Evolutionary conservation across 1,140 invertebrate species (phyloP).

Genomic region (Teleogryllus occipitalis): DNA sequence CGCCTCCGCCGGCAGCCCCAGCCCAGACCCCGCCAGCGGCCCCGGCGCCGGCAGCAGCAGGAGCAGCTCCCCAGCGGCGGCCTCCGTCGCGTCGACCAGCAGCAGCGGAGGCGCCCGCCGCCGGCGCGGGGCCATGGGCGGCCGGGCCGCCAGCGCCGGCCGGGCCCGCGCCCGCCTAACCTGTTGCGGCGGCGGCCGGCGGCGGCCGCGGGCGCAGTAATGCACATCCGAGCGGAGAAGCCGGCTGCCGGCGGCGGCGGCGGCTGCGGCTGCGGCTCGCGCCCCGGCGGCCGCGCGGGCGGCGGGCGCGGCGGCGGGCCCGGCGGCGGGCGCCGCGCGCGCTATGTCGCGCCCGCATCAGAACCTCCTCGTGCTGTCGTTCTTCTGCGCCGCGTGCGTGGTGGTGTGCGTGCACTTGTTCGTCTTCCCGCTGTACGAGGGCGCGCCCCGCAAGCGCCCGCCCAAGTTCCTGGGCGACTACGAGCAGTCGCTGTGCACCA

Average conservation of each 20-base stretch:
- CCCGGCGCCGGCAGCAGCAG: no score
- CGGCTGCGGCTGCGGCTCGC: not conserved
- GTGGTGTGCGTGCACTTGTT: conserved; percentile 52
- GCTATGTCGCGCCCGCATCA: conserved; percentile 33
- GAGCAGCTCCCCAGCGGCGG: no score
- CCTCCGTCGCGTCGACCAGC: no score
- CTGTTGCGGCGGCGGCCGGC: not conserved
- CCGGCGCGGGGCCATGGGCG: not conserved
- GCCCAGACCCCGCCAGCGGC: not conserved
- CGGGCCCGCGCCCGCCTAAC: not conserved
- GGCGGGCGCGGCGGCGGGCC: no score
- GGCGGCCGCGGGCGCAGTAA: not conserved
- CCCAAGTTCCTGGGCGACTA: conserved; percentile 29
- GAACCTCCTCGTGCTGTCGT: conserved; percentile 49
- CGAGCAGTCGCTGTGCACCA: conserved; percentile 45
- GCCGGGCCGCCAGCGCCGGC: no score
- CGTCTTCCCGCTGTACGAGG: conserved; percentile 49
- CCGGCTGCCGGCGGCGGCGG: not conserved
- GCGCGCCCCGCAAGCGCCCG: conserved; percentile 36
- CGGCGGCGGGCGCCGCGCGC: no score
- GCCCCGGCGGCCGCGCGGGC: no score
- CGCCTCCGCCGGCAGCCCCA: no score
- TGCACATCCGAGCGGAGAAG: not conserved
- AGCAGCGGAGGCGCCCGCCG: not conserved
- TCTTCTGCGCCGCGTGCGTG: conserved; percentile 46